Percentiles rank a stretch among this genome's conserved stretches.
phyloP scores from a whole-genome alignment of 2,113 vertebrate genomes.

The mouse (Mus musculus) region GRCm39 chrX:90041001-90041500 shows the following conservation, averaged over 20 bases:
- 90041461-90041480: neutral
- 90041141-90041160: neutral
- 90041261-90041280: neutral
- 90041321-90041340: neutral
- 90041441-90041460: neutral
- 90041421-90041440: neutral
- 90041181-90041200: neutral
- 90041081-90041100: neutral
- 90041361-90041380: slow-evolving; percentile 33
- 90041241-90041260: neutral
- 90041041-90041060: neutral
- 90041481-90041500: neutral
- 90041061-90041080: neutral
- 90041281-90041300: slow-evolving; percentile 26
- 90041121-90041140: neutral
- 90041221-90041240: slow-evolving; percentile 23
- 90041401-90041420: neutral
- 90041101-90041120: neutral
- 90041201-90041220: neutral
- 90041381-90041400: neutral
- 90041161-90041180: neutral
- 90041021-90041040: neutral
- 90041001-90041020: neutral
- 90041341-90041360: neutral
- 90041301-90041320: neutral